Conservation (phyloP, 2,797 vertebrate species). For the Coracias cyanogaster region DNA sequence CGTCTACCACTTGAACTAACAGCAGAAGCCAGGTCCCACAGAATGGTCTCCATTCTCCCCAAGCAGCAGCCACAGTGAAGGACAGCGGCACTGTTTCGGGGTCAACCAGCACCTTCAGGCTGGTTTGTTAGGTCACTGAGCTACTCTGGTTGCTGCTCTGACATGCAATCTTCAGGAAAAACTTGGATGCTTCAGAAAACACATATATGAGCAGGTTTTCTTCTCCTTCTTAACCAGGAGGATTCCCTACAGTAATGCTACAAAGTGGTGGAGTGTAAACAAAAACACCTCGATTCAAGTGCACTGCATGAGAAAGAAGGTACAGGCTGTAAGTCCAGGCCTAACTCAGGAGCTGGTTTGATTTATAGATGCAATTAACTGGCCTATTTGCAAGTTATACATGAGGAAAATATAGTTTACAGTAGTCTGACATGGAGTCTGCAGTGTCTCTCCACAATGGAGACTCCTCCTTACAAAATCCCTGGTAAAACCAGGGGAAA, state of each 20-base stretch:
- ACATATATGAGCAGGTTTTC: not conserved
- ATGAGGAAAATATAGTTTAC: not conserved
- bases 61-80: not conserved
- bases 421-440: not conserved
- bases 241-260: not conserved
- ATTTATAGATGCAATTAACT: not conserved
- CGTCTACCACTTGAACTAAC: not conserved
- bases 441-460: not conserved
- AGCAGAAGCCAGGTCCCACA: not conserved
- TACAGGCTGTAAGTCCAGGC: not conserved
- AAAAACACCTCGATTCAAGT: not conserved
- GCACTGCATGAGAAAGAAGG: not conserved
- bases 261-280: not conserved
- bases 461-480: not conserved
- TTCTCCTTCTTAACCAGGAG: not conserved
- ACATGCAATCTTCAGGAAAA: not conserved
- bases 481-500: not conserved
- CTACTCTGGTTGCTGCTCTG: not conserved
- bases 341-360: not conserved
- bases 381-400: not conserved
- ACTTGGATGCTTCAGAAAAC: not conserved
- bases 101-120: not conserved
- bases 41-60: not conserved
- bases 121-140: not conserved
- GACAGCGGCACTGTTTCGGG: not conserved